A percentile compares a stretch with the other conserved stretches of the same genome.
phyloP scores from a whole-genome alignment of 1,140 invertebrate genomes.

The Drosophila cardini region DNA sequence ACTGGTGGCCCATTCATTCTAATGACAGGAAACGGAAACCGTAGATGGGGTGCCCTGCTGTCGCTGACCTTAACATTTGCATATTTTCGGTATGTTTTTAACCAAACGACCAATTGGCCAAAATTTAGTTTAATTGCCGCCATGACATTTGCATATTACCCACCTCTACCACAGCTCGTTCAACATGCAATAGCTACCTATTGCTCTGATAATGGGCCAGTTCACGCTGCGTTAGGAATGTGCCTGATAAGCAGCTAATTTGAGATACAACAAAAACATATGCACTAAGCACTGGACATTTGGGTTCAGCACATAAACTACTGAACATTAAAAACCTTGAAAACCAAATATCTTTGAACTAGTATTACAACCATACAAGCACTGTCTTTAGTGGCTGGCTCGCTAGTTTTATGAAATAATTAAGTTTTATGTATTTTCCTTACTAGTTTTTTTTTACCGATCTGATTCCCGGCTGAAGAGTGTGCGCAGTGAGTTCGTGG shows the following conservation, averaged over 20 bases:
- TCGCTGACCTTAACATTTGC: constrained; percentile 61
- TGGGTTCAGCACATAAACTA: constrained; percentile 70
- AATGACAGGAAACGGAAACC: constrained; percentile 77
- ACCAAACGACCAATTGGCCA: constrained; percentile 81
- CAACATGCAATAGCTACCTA: constrained; percentile 49
- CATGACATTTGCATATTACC: constrained; percentile 62
- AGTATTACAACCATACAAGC: constrained; percentile 28
- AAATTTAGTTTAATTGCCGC: constrained; percentile 78
- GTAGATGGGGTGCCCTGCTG: constrained; percentile 47
- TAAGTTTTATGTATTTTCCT: constrained; percentile 83
- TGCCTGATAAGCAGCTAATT: constrained; percentile 78
- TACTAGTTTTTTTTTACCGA: constrained; percentile 75
- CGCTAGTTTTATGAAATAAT: constrained; percentile 80
- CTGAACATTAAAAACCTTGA: constrained; percentile 62
- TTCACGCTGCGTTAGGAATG: constrained; percentile 76
- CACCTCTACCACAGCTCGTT: neutral
- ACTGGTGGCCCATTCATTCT: constrained; percentile 44
- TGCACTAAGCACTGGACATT: constrained; percentile 42
- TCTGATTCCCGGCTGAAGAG: constrained; percentile 45
- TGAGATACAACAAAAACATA: constrained; percentile 63
- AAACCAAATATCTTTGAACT: constrained; percentile 42
- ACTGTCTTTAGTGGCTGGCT: constrained; percentile 24
- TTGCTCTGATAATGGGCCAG: constrained; percentile 57
- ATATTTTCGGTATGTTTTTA: constrained; percentile 70
- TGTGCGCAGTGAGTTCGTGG: constrained; percentile 61